Evolutionary conservation across 2,113 vertebrate genomes (phyloP).

Genomic region (Tetraodon nigroviridis): DNA sequence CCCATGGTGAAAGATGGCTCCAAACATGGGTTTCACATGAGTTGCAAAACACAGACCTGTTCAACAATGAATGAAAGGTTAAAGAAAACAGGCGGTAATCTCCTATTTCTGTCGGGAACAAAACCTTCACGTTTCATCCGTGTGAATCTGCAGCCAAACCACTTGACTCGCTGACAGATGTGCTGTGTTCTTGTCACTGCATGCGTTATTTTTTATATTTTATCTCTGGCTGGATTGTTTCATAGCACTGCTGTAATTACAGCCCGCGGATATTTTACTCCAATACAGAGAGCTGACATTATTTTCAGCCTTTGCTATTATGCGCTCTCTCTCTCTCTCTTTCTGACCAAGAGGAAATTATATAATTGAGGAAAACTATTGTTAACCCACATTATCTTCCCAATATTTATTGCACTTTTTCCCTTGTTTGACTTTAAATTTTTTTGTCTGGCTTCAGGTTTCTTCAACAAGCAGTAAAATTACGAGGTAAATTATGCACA

Average conservation of each 20-base stretch:
- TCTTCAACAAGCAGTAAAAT: no score
- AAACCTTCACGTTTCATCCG: slow-evolving; percentile 19
- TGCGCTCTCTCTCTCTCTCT: no score
- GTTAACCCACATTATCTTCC: no score
- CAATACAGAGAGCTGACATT: slow-evolving; percentile 13
- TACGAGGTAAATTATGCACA: no score
- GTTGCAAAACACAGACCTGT: slow-evolving; percentile 50
- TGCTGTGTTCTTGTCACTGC: neutral
- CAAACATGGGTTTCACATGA: slow-evolving; percentile 50
- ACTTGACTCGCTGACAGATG: slow-evolving; percentile 5
- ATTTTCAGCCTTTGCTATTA: slow-evolving; percentile 5
- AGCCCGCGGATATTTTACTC: slow-evolving; percentile 21
- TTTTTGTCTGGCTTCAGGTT: no score
- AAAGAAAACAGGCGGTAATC: slow-evolving; percentile 18
- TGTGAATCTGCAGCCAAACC: slow-evolving; percentile 8
- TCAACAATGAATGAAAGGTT: slow-evolving; percentile 33
- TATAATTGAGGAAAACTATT: no score
- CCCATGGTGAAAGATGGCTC: slow-evolving; percentile 39
- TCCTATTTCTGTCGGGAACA: slow-evolving; percentile 13
- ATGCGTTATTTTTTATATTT: neutral
- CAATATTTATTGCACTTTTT: no score
- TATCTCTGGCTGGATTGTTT: neutral
- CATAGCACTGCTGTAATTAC: slow-evolving; percentile 8
- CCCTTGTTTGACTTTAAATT: no score
- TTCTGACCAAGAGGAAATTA: no score